Percentiles rank a stretch among this genome's conserved stretches.
phyloP scores from a whole-genome alignment of 2,113 vertebrate genomes.

The Jacana jacana region DNA sequence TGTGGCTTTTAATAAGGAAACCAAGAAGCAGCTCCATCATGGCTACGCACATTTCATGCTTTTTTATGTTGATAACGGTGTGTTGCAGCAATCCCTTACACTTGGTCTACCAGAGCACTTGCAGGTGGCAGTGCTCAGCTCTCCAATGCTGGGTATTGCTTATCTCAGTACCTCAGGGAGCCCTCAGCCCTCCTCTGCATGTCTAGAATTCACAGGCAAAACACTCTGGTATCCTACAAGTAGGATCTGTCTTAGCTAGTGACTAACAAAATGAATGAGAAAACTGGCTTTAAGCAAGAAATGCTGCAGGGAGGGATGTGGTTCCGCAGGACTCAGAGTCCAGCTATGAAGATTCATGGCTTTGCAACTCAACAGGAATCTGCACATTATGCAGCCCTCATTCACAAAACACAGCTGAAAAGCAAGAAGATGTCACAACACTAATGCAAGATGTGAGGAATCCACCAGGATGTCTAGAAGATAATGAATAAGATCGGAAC shows the following conservation, averaged over 20 bases:
- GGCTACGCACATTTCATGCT: neutral
- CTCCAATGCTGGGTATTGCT: neutral
- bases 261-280: neutral
- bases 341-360: fast-evolving
- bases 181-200: neutral
- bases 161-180: neutral
- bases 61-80: neutral
- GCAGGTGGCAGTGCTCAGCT: neutral
- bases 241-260: neutral
- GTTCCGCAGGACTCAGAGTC: neutral
- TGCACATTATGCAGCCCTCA: neutral
- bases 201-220: neutral
- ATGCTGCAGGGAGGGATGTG: neutral
- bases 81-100: neutral
- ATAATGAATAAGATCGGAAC: neutral
- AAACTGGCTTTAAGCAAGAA: neutral
- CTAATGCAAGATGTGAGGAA: neutral
- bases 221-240: fast-evolving
- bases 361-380: neutral
- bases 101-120: neutral
- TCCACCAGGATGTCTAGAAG: neutral
- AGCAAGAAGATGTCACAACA: neutral
- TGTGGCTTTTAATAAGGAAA: neutral
- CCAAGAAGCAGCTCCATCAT: neutral
- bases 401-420: neutral